Base-by-base conservation (phyloP, 2,113 vertebrate species). In the Paradoxurus hermaphroditus region DNA sequence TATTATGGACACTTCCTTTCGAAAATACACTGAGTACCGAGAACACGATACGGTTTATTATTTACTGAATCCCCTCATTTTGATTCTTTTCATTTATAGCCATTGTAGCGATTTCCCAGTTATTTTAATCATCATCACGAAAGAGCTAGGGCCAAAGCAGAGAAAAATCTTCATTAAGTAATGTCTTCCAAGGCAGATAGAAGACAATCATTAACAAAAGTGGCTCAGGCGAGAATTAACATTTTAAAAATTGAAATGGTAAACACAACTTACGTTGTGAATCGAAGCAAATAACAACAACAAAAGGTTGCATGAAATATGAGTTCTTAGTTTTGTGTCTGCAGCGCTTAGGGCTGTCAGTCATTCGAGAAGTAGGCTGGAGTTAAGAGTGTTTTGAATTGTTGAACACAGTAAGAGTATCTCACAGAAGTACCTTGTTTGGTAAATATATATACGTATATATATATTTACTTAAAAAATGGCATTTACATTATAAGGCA, bases 61-160 rank as follows among this genome's bases (percentile, higher is more conserved):
- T 96, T 96, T 85, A 68, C 13, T 34, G 13, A 94, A 63, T 73
- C 18, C 49, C 14, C 15, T 88, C 7, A 36, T 92, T 92, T 84
- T 82, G 59, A 90, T 39, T 89, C 59, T 94, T 97, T 91, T 97
- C 41, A 85, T 95, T 95, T 92, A 96, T 86, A 87, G 46, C 19
- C 21, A 82, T 75, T 68, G 21, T 86, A 77, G 62, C 1, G 12
- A 94, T 84, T 90, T 93, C 34, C 46, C 77, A 78, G 51, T 92
- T 88, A 93, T 92, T 97, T 89, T 68, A 63, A 86, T 92, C 65
- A 75, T 34, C 78, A 73, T 92, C 19, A 78, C 39, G n/a, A 68
- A 96, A 92, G 59, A 72, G 27, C 67, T 89, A 70, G 51, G 70
- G 41, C 23, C 90, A 91, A 81, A 68, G 75, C 23, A 65, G 44